A percentile compares a stretch with the other conserved stretches of the same genome.
These are phyloP conservation scores for Hemaris fuciformis DNA, from an alignment of 2,888 invertebrate genomes.

Conservation along the genomic window DNA sequence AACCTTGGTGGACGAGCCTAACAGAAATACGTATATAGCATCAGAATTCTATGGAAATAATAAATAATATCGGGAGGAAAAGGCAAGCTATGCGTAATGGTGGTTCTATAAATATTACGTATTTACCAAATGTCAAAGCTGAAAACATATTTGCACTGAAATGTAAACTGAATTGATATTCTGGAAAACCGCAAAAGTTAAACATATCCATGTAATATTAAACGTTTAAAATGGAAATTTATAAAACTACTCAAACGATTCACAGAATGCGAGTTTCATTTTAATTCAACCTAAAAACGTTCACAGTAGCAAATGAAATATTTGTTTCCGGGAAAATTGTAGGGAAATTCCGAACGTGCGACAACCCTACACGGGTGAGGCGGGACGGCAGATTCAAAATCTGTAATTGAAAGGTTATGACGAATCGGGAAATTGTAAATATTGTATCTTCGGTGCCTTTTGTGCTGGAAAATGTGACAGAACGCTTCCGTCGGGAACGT, in stretches of 20 bases:
- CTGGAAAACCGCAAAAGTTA: neutral
- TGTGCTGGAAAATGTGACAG: neutral
- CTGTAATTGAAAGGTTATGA: slow-evolving; percentile 10
- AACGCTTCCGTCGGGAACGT: neutral
- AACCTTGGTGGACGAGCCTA: too few relatives aligned
- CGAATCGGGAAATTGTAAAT: slow-evolving; percentile 10
- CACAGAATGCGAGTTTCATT: neutral
- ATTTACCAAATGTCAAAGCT: too few relatives aligned
- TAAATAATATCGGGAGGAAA: too few relatives aligned
- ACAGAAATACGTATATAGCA: too few relatives aligned
- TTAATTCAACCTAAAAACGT: neutral
- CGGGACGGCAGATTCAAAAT: neutral
- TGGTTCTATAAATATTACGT: too few relatives aligned
- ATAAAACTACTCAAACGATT: neutral
- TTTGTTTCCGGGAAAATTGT: neutral
- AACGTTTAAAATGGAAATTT: neutral
- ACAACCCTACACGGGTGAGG: neutral
- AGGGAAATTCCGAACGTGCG: neutral
- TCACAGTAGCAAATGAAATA: neutral
- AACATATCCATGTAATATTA: neutral
- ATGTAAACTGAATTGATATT: too few relatives aligned
- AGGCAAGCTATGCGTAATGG: too few relatives aligned
- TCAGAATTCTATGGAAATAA: too few relatives aligned
- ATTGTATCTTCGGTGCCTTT: slow-evolving; percentile 2
- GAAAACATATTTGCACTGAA: too few relatives aligned